Percentiles rank a stretch among this genome's conserved stretches.
Conservation (phyloP, 2,113 vertebrate genomes). For the Paramormyrops kingsleyae region DNA sequence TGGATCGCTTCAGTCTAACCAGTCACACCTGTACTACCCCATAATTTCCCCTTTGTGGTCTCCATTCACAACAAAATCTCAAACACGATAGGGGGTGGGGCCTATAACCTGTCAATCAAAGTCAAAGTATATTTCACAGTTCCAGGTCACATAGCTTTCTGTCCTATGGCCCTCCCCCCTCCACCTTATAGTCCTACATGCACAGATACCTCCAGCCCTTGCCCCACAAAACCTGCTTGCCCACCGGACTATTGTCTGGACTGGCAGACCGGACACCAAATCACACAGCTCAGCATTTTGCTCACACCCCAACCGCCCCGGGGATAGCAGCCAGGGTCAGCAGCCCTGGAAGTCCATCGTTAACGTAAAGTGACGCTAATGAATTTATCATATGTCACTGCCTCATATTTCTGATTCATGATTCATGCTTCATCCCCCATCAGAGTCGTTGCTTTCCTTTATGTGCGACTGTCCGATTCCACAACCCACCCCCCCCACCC, state of each 20-base stretch:
- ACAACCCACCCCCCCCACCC: neutral
- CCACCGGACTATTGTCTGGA: no score
- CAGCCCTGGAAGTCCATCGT: neutral
- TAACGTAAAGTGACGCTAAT: neutral
- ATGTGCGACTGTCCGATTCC: neutral
- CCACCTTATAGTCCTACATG: neutral
- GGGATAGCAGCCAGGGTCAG: neutral
- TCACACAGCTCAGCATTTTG: neutral
- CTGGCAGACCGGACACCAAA: neutral
- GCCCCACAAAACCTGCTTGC: neutral
- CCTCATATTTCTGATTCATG: neutral
- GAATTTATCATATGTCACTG: neutral
- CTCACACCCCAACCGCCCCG: slow-evolving; percentile 21
- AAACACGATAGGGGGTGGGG: neutral
- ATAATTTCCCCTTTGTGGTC: neutral
- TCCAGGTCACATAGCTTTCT: neutral
- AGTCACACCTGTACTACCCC: slow-evolving; percentile 6
- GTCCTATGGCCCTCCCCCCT: neutral
- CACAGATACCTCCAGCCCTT: neutral
- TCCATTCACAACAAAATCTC: neutral
- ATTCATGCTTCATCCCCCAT: neutral
- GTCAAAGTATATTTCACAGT: neutral
- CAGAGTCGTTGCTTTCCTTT: neutral
- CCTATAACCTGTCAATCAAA: neutral
- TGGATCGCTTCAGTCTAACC: neutral